Conservation (phyloP, 2,888 invertebrate species). For the Conomelus anceps region DNA sequence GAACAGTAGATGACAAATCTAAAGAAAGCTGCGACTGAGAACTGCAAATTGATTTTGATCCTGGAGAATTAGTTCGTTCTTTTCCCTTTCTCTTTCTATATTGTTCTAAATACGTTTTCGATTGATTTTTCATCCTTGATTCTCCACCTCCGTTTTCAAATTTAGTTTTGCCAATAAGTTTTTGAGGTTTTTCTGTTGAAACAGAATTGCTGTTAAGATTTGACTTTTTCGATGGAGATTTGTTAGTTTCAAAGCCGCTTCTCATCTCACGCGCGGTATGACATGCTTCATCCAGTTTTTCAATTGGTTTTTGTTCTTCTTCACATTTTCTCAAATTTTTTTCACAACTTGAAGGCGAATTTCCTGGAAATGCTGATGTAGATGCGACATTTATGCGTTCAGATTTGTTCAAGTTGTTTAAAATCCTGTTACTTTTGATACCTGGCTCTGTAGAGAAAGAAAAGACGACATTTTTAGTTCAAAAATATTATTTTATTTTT, state of each 20-base stretch:
- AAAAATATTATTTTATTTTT: too few species aligned
- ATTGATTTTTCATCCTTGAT: neutral
- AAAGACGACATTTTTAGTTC: neutral
- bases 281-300: neutral
- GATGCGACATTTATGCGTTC: neutral
- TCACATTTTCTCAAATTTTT: neutral
- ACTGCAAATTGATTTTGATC: neutral
- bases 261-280: neutral
- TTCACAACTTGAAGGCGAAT: neutral
- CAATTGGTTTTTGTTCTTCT: neutral
- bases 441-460: neutral
- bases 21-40: neutral
- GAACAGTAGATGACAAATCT: neutral
- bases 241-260: neutral
- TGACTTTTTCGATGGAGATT: too few species aligned
- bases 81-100: neutral
- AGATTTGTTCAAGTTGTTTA: neutral
- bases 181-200: neutral
- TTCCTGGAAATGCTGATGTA: neutral
- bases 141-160: neutral
- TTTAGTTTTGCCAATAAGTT: neutral
- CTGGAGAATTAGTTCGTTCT: neutral
- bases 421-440: neutral
- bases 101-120: neutral
- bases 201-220: too few species aligned